Conservation (phyloP, 1,140 invertebrate species). For the Drosophila lowei region DNA sequence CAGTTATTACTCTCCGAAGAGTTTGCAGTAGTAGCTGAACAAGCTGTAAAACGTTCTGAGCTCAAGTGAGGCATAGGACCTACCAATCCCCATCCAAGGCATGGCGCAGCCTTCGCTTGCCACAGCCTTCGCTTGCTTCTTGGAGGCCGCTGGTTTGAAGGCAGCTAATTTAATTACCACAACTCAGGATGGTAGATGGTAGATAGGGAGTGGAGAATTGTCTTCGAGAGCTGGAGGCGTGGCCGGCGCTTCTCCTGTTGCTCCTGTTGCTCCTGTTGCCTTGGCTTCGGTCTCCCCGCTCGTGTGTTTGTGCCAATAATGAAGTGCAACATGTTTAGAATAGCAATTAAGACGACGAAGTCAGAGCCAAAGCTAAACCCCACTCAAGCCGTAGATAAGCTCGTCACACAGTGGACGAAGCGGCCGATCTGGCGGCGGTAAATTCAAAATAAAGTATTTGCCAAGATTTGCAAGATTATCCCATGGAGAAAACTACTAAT, state of each 20-base stretch:
- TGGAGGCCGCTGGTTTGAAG: conserved; percentile 37
- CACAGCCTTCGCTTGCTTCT: conserved; percentile 32
- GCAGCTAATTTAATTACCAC: conserved; percentile 77
- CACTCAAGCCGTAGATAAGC: conserved; percentile 12
- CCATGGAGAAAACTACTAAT: no score
- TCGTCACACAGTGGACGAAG: neutral
- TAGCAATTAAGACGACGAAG: conserved; percentile 68
- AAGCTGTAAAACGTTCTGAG: no score
- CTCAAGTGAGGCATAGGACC: no score
- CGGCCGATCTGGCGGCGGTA: no score
- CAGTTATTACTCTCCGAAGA: no score
- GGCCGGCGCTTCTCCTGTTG: conserved; percentile 23
- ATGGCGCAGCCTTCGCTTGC: conserved; percentile 4
- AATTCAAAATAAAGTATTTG: no score
- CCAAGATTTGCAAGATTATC: no score
- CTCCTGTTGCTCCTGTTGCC: conserved; percentile 22
- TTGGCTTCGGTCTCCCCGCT: neutral
- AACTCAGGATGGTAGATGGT: conserved; percentile 15
- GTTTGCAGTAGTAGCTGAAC: no score
- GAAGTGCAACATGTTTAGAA: conserved; percentile 75
- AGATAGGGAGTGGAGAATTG: neutral
- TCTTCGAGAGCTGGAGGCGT: conserved; percentile 7
- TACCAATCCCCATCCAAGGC: neutral
- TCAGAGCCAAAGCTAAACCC: conserved; percentile 27
- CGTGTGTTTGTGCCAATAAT: conserved; percentile 51